Base-by-base conservation (phyloP, 2,113 vertebrate species). In the Pangasianodon hypophthalmus region DNA sequence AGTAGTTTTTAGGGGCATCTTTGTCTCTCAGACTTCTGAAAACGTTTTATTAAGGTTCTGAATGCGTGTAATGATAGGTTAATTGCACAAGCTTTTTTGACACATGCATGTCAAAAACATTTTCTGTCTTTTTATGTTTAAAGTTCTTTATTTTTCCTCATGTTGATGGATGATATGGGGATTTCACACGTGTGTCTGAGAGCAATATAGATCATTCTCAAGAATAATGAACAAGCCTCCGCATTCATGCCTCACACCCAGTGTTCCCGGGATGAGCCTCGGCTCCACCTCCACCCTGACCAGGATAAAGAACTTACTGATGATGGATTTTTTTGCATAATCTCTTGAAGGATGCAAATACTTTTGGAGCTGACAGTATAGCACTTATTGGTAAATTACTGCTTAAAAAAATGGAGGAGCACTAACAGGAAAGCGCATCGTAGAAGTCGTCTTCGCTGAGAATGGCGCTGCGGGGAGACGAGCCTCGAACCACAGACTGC, bases 381-480 rank as follows among this genome's bases (percentile, higher is more conserved):
- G 50, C 14, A 81, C 24, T 79, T 79, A 46, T 46, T 3, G 37
- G 1, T 50, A 50, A 73, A 80, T 19, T 2, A 11, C 11, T 75
- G 54, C 21, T 29, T 50, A 48, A 46, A 54, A 50, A 46, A 64
- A 77, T 5, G 0, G n/a, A 69, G 48, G 58, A 52, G 46, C 18
- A 93, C 96, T 94, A 94, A 99, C 98, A 97, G 96, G 98, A 99
- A 88, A 98, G 91, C 0, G 98, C 98, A 93, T 99, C 98, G 92
- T 99, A 97, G 96, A 99, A 99, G 91, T 99, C 97, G 92, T 99
- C 98, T 87, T 98, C 98, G 24, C 98, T 99, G 91, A 98, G 95
- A 91, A 86, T 77, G 50, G 96, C 95, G 91, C 96, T 97, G 64
- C 93, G 94, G 19, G 97, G 97, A 0, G 97, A 96, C 8, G 98